phyloP scores from a whole-genome alignment of 2,888 invertebrate genomes.

The Ochropacha duplaris region DNA sequence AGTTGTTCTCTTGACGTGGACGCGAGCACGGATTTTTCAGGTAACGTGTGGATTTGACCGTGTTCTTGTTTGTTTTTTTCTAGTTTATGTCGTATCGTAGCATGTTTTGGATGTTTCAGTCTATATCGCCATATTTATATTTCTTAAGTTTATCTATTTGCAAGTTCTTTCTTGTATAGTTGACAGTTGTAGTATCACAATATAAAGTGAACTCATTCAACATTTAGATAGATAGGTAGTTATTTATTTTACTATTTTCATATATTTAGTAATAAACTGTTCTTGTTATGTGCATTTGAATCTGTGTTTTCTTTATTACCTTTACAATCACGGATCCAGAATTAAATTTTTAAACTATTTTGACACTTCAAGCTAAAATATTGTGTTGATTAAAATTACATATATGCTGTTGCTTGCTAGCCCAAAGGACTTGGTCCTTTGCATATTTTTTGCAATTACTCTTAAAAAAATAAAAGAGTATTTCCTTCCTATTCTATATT shows the following conservation, averaged over 20 bases:
- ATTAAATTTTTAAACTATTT: too few species aligned
- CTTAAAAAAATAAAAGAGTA: too few species aligned
- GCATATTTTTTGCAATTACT: too few species aligned
- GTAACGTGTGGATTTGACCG: slow-evolving; percentile 69
- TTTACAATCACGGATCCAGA: slow-evolving; percentile 4
- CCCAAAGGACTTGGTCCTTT: too few species aligned
- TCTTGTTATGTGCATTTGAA: slow-evolving; percentile 31
- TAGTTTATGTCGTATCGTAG: slow-evolving; percentile 32
- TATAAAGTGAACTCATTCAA: slow-evolving; percentile 13
- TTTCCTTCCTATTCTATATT: too few species aligned
- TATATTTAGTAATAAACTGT: slow-evolving; percentile 29
- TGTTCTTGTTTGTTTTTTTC: slow-evolving; percentile 32
- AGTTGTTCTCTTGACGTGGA: slow-evolving; percentile 94
- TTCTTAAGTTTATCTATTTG: background rate
- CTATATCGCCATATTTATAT: slow-evolving; percentile 1
- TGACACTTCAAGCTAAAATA: too few species aligned
- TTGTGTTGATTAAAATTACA: too few species aligned
- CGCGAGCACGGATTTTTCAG: slow-evolving; percentile 88
- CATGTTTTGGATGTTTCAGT: slow-evolving; percentile 1
- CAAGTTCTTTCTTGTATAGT: background rate
- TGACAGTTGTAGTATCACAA: slow-evolving; percentile 7
- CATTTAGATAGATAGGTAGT: slow-evolving; percentile 8
- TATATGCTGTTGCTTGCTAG: too few species aligned
- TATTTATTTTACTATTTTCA: slow-evolving; percentile 20
- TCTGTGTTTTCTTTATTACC: slow-evolving; percentile 35